Evolutionary conservation across 2,113 vertebrate genomes (phyloP), one percentile per base, ranked within the genome.

Genomic region (Budorcas taxicolor): DNA sequence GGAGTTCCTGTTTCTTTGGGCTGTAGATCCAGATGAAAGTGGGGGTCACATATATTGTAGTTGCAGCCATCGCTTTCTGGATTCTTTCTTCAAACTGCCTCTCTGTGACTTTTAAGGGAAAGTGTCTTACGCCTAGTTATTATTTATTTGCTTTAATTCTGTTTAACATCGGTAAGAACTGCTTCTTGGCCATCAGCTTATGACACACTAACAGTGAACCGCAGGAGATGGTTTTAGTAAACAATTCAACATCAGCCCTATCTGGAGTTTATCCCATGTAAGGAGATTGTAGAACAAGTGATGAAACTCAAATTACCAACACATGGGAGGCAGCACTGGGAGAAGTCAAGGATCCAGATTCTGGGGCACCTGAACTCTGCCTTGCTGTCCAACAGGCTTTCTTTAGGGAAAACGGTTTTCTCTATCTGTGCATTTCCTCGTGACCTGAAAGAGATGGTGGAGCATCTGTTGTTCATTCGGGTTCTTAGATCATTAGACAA

Each of bases 71-170:
- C 16, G 1, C 13, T 84, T 83, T 91, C 58, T 67, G 55, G 58
- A 40, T 90, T 64, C 82, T 82, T 55, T 52, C 95, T 92, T 94
- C 27, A 82, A 6, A 25, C 27, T 43, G 6, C 52, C 33, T 64
- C 13, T 92, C 78, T 9, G 4, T 19, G 57, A n/a, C 92, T 60
- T 96, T 78, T 81, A 60, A 86, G 55, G 60, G 53, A 91, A 90
- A 87, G 67, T 76, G 29, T 88, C 47, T 92, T 91, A 81, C 7
- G 67, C 47, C 55, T 93, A 17, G 55, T 93, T 87, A 85, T 71
- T 97, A 88, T 89, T 86, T 96, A 81, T 91, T 92, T 95, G 29
- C n/a, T 94, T 94, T 93, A 78, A 36, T 94, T 87, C 96, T 91
- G 76, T 89, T 94, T 88, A 78, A 52, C 47, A 86, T 80, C 60